phyloP scores from a whole-genome alignment of 1,140 invertebrate genomes.

The Neomicropteryx cornuta region DNA sequence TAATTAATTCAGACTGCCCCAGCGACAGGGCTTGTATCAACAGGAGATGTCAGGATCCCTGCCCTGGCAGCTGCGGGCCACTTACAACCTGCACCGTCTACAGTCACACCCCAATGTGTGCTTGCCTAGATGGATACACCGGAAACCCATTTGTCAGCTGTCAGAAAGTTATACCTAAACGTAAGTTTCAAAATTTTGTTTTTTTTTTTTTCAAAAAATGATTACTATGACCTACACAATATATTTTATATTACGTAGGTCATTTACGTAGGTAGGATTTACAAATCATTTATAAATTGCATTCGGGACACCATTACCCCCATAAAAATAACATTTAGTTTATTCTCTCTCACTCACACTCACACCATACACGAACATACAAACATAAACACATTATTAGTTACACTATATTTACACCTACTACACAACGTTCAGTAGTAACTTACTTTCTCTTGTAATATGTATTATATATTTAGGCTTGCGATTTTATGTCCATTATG shows the following conservation, averaged over 20 bases:
- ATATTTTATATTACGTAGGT: constrained; percentile 47
- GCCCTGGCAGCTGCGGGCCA: constrained; percentile 54
- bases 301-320: too few species aligned
- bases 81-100: constrained; percentile 61
- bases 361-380: too few species aligned
- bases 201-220: too few species aligned
- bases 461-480: too few species aligned
- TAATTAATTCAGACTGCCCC: constrained; percentile 60
- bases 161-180: constrained; percentile 33
- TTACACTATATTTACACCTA: too few species aligned
- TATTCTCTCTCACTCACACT: too few species aligned
- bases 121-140: constrained; percentile 52
- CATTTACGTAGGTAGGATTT: constrained; percentile 17
- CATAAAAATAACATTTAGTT: too few species aligned
- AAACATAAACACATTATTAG: too few species aligned
- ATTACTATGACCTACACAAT: constrained; percentile 17
- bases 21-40: constrained; percentile 56
- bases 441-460: too few species aligned
- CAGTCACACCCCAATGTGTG: constrained; percentile 60
- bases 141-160: constrained; percentile 65
- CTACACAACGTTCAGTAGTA: too few species aligned
- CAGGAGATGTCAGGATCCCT: constrained; percentile 60
- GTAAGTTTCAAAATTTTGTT: constrained; percentile 33
- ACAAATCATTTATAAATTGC: too few species aligned
- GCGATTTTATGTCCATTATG: too few species aligned